Evolutionary conservation across 2,888 invertebrate species (phyloP), one percentile per base, ranked within the genome.

Genomic region (Reticulitermes lucifugus): DNA sequence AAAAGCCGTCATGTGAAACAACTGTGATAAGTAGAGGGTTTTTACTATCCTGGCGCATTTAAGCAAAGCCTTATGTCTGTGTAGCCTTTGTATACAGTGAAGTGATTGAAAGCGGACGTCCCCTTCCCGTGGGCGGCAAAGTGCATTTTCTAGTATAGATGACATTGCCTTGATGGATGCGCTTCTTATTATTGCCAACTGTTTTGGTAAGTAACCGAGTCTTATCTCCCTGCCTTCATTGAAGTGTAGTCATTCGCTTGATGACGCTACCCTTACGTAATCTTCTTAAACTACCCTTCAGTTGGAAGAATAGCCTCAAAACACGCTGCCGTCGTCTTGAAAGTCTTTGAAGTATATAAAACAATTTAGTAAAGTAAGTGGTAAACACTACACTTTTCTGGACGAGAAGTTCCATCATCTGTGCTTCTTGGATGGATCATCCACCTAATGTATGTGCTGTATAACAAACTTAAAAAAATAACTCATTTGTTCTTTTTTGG

Each of bases 111-210:
- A 35, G n/a, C 25, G 79, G 43, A 25, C 60, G 5, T 55, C 18
- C 80, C 80, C 60, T 35, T 55, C 59, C 12, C 0, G 12, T 35
- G 41, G 41, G 12, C 59, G 80, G 35, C 35, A 46, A 55, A 85
- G 84, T 85, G 84, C 84, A 81, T 85, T 85, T 81, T 81, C 84
- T 41, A 71, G 81, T 85, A 81, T 43, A 81, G 73, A 59, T 81
- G 84, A 59, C 84, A 85, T 46, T 71, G 51, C 35, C 12, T 85
- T 81, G 84, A 85, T 73, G 80, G 81, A 85, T 85, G 84, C 81
- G 55, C 65, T 77, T 55, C 51, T 77, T 59, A 51, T 80, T 60
- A 55, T 60, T 29, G 22, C 22, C 29, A 60, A 80, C 80, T 60
- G 80, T 60, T 60, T 80, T 60, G 59, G 22, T 12, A 80, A 80